Percentiles rank a stretch among this genome's conserved stretches.
phyloP scores from a whole-genome alignment of 2,888 invertebrate genomes.

The Lamproptera curius region DNA sequence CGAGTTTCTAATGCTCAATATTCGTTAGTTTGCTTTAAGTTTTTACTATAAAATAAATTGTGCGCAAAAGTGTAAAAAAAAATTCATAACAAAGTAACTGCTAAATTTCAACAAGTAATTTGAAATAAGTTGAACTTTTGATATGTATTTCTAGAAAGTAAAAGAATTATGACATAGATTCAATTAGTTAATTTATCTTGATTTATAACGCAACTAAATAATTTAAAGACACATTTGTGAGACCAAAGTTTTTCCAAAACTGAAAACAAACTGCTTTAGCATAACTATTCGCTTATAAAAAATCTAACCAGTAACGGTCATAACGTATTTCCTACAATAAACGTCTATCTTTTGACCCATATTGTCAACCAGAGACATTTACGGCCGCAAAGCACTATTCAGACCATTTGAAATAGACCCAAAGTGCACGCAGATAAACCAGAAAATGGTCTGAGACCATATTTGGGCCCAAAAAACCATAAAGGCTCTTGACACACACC shows the following conservation, averaged over 20 bases:
- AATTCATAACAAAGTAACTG: too few relatives aligned
- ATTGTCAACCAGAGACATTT: constrained; percentile 7
- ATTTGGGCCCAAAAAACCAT: not conserved
- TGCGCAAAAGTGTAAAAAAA: too few relatives aligned
- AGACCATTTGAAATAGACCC: not conserved
- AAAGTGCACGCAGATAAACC: not conserved
- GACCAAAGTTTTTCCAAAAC: constrained; percentile 8
- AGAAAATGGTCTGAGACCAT: not conserved
- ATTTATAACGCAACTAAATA: not conserved
- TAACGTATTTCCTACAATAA: constrained; percentile 50
- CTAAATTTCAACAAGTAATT: not conserved
- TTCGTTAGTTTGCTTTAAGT: too few relatives aligned
- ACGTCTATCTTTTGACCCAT: constrained; percentile 13
- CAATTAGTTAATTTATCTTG: not conserved
- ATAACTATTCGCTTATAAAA: not conserved
- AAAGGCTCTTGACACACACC: constrained; percentile 22
- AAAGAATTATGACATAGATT: not conserved
- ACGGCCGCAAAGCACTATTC: not conserved
- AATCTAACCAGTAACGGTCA: constrained; percentile 38
- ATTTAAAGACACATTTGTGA: not conserved
- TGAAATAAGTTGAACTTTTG: not conserved
- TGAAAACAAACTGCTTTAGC: not conserved
- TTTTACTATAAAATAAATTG: too few relatives aligned
- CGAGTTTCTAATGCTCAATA: too few relatives aligned
- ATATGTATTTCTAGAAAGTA: not conserved